Evolutionary conservation across 2,888 invertebrate species (phyloP).

Genomic region (Ametastegia equiseti): DNA sequence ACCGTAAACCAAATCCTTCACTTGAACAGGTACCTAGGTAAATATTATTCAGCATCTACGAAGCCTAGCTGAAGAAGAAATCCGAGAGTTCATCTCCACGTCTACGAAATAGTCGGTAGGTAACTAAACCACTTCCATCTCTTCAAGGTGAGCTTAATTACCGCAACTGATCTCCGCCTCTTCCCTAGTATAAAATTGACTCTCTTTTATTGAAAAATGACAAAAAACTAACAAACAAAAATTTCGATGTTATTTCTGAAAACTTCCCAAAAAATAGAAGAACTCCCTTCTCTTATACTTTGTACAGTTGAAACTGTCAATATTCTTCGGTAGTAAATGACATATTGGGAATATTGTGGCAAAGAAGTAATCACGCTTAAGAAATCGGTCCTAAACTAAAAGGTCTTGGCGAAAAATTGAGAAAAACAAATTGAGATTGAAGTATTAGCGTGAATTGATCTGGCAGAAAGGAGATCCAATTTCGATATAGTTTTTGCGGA

Average conservation of each 20-base stretch:
- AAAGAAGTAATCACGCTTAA: background rate
- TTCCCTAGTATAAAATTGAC: background rate
- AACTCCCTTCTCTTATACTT: background rate
- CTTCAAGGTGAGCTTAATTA: slow-evolving; percentile 15
- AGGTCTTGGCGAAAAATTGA: background rate
- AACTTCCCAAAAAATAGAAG: background rate
- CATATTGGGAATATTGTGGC: background rate
- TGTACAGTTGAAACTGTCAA: background rate
- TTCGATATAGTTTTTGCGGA: background rate
- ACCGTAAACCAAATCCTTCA: background rate
- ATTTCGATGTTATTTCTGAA: background rate
- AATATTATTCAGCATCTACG: slow-evolving; percentile 21
- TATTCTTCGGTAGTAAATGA: background rate
- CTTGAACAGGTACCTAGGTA: background rate
- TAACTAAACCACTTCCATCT: slow-evolving; percentile 40
- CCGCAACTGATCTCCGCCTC: slow-evolving; percentile 26
- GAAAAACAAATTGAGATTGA: background rate
- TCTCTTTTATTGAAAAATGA: background rate
- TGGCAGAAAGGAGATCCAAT: background rate
- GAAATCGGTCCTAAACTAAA: background rate
- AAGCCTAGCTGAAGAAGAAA: slow-evolving; percentile 24
- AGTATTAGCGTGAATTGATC: background rate
- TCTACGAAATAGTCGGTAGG: slow-evolving; percentile 29
- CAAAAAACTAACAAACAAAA: background rate
- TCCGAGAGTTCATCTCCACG: background rate